Evolutionary conservation across 2,888 invertebrate species (phyloP).

Genomic region (Diachrysia chrysitis): DNA sequence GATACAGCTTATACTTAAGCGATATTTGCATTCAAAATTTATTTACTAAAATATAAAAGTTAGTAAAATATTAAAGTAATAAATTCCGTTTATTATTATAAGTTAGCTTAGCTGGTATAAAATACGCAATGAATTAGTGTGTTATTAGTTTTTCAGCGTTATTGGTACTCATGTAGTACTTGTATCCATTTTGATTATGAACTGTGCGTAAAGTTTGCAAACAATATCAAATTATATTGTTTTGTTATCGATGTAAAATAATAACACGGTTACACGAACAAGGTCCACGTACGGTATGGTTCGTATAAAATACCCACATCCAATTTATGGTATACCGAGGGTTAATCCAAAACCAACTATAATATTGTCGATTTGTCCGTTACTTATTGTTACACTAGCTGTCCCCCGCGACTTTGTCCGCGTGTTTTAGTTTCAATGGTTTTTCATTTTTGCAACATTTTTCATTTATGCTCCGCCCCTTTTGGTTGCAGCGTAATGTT

Average conservation of each 20-base stretch:
- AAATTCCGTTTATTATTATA: not conserved
- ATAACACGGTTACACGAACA: not conserved
- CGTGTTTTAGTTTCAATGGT: no score
- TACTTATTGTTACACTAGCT: no score
- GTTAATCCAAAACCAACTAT: not conserved
- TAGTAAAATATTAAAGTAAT: no score
- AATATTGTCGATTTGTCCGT: not conserved
- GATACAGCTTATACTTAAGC: constrained; percentile 22
- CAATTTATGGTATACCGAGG: not conserved
- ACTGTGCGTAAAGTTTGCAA: not conserved
- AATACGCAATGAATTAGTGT: not conserved
- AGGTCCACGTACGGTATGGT: not conserved
- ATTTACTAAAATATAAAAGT: not conserved
- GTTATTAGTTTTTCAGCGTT: not conserved
- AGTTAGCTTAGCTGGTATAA: not conserved
- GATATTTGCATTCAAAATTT: constrained; percentile 9
- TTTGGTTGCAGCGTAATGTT: no score
- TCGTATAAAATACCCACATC: not conserved
- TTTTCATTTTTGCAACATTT: no score
- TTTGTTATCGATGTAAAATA: not conserved
- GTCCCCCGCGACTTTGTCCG: no score
- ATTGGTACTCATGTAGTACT: not conserved
- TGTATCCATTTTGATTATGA: not conserved
- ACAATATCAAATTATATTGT: not conserved
- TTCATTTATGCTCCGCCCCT: no score